Base-by-base conservation (phyloP, 2,113 vertebrate genomes). In the Hemiscyllium ocellatum region DNA sequence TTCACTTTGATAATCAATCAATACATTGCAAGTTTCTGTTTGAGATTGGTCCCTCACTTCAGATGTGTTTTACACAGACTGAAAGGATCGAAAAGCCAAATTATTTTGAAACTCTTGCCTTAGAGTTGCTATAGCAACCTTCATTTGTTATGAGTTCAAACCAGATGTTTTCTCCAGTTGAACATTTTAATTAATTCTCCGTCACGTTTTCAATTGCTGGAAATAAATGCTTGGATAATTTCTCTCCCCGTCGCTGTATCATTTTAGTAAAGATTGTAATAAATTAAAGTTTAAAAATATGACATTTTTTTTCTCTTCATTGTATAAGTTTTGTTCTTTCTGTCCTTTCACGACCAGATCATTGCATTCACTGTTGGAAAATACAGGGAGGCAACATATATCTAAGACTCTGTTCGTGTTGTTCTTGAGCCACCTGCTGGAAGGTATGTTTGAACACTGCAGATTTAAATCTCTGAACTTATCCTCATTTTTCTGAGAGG, bases 361-460 rank as follows among this genome's bases (percentile, higher is more conserved):
- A 83, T 37, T 20, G 37, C 72, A 47, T 22, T 83, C 80, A 65
- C 29, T 65, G 33, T 93, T 33, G 61, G 56, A 37, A n/a, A 66
- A 93, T 37, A 61, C 33, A 93, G 89, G 37, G 33, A 90, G 0
- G 26, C 26, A 93, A n/a, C 20, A 4, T 91, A 37, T 0, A 15
- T 33, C 29, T 93, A 20, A n/a, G 61, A 37, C 66, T 66, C 17
- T 37, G 61, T 93, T 66, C 56, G 66, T 93, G 89, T 68, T 93
- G 89, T 65, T 93, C 89, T n/a, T 93, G 89, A 66, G 89, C 89
- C 89, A 93, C 61, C 89, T 93, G 61, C 89, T 93, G 89, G 89
- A 93, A 93, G 33, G 33, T 66, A 17, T 37, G 2, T 91, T 93
- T 37, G 33, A 37, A 7, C 17, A 66, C 61, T 20, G 5, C 61